Base-by-base conservation (phyloP, 2,888 invertebrate species). In the Monopis laevigella region DNA sequence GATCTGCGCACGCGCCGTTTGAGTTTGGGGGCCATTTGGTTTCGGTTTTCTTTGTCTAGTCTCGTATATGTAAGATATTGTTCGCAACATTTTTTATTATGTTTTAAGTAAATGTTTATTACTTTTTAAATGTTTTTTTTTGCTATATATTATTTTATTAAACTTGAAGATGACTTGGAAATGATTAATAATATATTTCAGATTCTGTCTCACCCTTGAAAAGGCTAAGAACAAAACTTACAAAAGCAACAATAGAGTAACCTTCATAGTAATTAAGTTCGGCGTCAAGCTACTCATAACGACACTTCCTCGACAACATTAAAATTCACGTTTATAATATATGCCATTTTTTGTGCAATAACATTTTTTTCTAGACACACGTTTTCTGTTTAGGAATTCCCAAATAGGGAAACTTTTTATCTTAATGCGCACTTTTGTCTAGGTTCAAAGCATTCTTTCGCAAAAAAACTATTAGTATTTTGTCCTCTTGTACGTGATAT, bases 21-120 rank as follows among this genome's bases (percentile, higher is more conserved):
- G n/a, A n/a, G n/a, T n/a, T 55, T 63, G 61, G 63, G 62, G 69
- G 66, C 59, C 63, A 49, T 57, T 56, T 55, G 52, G 51, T 49
- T 53, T 57, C 58, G 61, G 62, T 66, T 58, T 62, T 62, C 36
- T 28, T 30, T 58, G 55, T 59, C 56, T 54, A 56, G 59, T 67
- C 68, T 67, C 72, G 65, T 70, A 54, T 64, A 57, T 51, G 52
- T 62, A n/a, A n/a, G n/a, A n/a, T 52, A 72, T 75, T 78, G 74
- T 77, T 67, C 53, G 58, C 56, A 48, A 59, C 54, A 36, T 58
- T 62, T 62, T 63, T 75, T n/a, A n/a, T n/a, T n/a, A n/a, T n/a
- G n/a, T n/a, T n/a, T n/a, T n/a, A n/a, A n/a, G n/a, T n/a, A n/a
- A n/a, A n/a, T n/a, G n/a, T n/a, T n/a, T n/a, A n/a, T 6, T 10